Percentiles rank a stretch among this genome's conserved stretches.
phyloP scores from a whole-genome alignment of 2,888 invertebrate species.

The Ophion obscuratus region DNA sequence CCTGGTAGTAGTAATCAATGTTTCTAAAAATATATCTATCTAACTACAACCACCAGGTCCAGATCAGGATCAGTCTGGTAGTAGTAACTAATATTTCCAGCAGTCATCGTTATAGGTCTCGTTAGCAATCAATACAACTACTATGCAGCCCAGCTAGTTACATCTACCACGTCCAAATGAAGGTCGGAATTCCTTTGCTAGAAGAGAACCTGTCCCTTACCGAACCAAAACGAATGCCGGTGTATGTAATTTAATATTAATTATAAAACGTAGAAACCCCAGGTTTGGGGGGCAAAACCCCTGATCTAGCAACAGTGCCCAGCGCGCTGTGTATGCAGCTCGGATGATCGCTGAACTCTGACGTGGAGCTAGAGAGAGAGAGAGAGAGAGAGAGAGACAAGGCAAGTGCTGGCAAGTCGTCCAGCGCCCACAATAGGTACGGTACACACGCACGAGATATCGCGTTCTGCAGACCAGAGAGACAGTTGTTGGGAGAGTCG shows the following conservation, averaged over 20 bases:
- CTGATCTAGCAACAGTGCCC: neutral
- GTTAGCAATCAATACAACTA: too few species aligned
- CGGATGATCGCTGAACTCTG: neutral
- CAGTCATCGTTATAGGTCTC: too few species aligned
- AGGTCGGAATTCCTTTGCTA: neutral
- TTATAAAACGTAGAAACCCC: neutral
- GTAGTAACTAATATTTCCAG: neutral
- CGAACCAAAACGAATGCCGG: neutral
- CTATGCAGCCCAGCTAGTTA: too few species aligned
- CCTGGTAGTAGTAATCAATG: too few species aligned
- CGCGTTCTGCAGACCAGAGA: neutral
- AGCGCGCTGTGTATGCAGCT: neutral
- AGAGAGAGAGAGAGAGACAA: neutral
- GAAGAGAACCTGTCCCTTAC: neutral
- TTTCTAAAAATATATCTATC: too few species aligned
- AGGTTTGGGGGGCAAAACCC: neutral
- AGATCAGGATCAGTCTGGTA: too few species aligned
- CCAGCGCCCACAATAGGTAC: neutral
- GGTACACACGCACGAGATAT: neutral
- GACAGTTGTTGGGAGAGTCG: constrained; percentile 11
- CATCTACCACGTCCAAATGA: neutral
- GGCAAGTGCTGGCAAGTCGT: neutral
- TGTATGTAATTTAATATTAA: neutral
- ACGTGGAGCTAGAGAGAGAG: neutral
- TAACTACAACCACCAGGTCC: too few species aligned